Evolutionary conservation across 2,888 invertebrate species (phyloP), one percentile per base, ranked within the genome.

Genomic region (Lycocerus yunnanus): DNA sequence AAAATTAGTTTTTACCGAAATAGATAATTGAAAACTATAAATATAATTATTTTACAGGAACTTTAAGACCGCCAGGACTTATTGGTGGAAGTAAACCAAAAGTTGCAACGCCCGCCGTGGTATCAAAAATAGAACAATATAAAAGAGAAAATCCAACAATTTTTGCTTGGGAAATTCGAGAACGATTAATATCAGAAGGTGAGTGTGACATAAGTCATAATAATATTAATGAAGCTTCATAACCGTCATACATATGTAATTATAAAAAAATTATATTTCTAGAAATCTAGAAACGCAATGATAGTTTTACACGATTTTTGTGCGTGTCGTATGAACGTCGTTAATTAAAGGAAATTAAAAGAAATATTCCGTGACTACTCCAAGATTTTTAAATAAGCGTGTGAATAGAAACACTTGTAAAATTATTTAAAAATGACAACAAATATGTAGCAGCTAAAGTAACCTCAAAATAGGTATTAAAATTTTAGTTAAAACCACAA

Each of bases 161-260:
- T 85, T 99, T 98, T 87, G 98, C 98, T 66, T 99, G 98, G 98
- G 98, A 99, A 91, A 98, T 98, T 81, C 91, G 98, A 73, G 98
- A 99, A 88, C 91, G 97, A 87, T 93, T 98, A 78, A 96, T 98
- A 84, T 95, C 96, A 78, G 98, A 98, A 94, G 97, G 97, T 97
- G 91, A 91, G 88, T 66, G 18, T 15, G 58, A 68, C 21, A n/a
- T 13, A 20, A 69, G 59, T 21, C 11, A 9, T 21, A 15, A 9
- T 21, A 15, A 14, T 66, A 66, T 24, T 21, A 24, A 66, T 59
- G 21, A 15, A 11, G 18, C 60, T 69, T 15, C n/a, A 27, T 15
- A 69, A 61, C 60, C 60, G 24, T 61, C 60, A 69, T 60, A 21
- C 69, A 27, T 10, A 13, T 13, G 15, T 58, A 71, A 71, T 71